Conservation (phyloP, 2,888 invertebrate genomes). For the Myopa tessellatipennis region DNA sequence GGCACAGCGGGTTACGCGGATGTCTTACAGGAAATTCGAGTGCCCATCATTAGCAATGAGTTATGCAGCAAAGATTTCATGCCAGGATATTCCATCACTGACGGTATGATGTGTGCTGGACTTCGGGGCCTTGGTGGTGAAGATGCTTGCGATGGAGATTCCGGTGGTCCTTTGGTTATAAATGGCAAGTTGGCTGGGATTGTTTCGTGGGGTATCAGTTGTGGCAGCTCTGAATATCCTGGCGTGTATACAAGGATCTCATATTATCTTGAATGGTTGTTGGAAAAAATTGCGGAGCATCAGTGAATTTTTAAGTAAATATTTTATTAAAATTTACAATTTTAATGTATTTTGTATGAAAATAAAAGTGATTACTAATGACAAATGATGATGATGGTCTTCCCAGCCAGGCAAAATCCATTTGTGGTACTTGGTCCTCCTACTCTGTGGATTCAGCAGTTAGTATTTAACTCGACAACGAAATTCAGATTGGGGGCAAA, state of each 20-base stretch:
- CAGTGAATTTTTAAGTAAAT: neutral
- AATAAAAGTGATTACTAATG: no score
- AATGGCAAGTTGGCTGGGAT: slow-evolving; percentile 53
- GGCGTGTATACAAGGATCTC: slow-evolving; percentile 58
- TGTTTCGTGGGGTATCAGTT: slow-evolving; percentile 58
- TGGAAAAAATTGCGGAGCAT: slow-evolving; percentile 3
- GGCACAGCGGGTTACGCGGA: slow-evolving; percentile 50
- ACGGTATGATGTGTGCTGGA: slow-evolving; percentile 56
- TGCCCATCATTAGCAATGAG: slow-evolving; percentile 55
- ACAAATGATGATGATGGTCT: no score
- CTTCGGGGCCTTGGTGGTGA: slow-evolving; percentile 41
- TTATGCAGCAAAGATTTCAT: slow-evolving; percentile 52
- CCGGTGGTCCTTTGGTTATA: slow-evolving; percentile 58
- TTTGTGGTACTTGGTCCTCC: no score
- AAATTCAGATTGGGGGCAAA: no score
- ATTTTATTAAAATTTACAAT: no score
- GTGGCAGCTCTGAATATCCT: slow-evolving; percentile 52
- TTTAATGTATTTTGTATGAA: no score
- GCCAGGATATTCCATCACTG: slow-evolving; percentile 26
- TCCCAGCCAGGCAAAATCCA: no score
- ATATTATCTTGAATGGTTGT: slow-evolving; percentile 50
- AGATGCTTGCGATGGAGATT: slow-evolving; percentile 60
- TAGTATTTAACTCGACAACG: no score
- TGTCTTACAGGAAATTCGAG: slow-evolving; percentile 52
- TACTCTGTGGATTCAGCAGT: no score